Conservation (phyloP, 1,140 invertebrate species). For the Heliconius nattereri region DNA sequence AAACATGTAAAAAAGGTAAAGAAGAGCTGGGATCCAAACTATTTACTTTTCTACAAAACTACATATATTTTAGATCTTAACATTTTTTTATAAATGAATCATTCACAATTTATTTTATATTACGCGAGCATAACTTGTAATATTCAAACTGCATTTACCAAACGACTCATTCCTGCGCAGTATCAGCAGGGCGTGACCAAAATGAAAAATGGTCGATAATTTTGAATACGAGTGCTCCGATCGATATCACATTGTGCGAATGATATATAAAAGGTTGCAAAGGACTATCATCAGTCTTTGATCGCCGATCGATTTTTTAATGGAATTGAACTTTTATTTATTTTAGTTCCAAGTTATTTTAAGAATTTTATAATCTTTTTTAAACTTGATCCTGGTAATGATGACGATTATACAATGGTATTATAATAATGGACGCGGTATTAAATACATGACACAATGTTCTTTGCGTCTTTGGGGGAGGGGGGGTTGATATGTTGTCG, state of each 20-base stretch:
- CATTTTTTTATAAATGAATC: not conserved
- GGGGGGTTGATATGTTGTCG: no score
- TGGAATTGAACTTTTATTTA: constrained; percentile 12
- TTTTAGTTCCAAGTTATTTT: constrained; percentile 13
- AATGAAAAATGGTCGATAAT: constrained; percentile 57
- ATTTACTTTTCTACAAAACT: no score
- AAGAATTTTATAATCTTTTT: not conserved
- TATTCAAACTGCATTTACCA: not conserved
- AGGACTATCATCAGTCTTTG: constrained; percentile 37
- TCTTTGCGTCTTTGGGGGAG: no score
- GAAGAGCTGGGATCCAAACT: no score
- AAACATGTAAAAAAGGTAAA: no score
- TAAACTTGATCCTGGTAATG: not conserved
- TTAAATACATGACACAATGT: not conserved
- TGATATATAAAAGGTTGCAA: constrained; percentile 39
- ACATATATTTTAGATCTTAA: no score
- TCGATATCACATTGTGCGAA: constrained; percentile 46
- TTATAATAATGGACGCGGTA: not conserved
- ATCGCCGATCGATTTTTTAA: constrained; percentile 35
- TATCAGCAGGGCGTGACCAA: constrained; percentile 37
- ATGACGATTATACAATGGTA: not conserved
- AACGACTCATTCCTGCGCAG: not conserved
- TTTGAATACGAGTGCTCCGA: constrained; percentile 45
- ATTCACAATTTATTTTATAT: not conserved
- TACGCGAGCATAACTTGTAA: not conserved